Evolutionary conservation across 2,113 vertebrate genomes (phyloP), one percentile per base, ranked within the genome.

Genomic region (Lanius collurio): DNA sequence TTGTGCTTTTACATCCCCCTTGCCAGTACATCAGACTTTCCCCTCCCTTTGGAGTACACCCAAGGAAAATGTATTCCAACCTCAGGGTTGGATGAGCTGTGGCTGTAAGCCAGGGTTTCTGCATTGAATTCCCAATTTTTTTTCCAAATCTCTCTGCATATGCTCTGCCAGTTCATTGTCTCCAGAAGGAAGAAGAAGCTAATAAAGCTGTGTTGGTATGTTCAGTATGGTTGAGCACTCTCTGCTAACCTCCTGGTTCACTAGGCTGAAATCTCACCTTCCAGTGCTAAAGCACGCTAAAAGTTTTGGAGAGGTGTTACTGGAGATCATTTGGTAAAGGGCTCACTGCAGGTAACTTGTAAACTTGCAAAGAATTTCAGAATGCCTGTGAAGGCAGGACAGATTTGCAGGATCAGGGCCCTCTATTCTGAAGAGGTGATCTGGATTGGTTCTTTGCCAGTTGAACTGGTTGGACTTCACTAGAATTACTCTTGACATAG

Each of bases 61-160:
- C 90, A 95, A 95, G 41, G 83, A 83, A 94, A 95, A 95, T 35
- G n/a, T 47, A 85, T 95, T 92, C 68, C 60, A 86, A n/a, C 55
- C 3, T 19, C 84, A 67, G 90, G 78, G 56, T 27, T 93, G 82
- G 71, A 84, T 60, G 41, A 94, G 68, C 75, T 30, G 10, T 78
- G 90, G 94, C 92, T 83, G 20, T 15, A 56, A 95, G 85, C 93
- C 93, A 96, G 63, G 30, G 42, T 13, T 94, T 91, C 75, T 90
- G 82, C 52, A 52, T 3, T 83, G 78, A 71, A 77, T 93, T 95
- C 71, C 79, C 68, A 88, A 6, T 0, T 37, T 42, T 84, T 81
- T 91, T 81, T 37, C 79, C 76, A 80, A 44, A 83, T 67, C 39
- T 94, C 80, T 64, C 52, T 71, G n/a, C 41, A 21, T 28, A 9